Percentiles rank a stretch among this genome's conserved stretches.
Conservation (phyloP, 1,140 invertebrate genomes). For the Mesaphorura yosii region DNA sequence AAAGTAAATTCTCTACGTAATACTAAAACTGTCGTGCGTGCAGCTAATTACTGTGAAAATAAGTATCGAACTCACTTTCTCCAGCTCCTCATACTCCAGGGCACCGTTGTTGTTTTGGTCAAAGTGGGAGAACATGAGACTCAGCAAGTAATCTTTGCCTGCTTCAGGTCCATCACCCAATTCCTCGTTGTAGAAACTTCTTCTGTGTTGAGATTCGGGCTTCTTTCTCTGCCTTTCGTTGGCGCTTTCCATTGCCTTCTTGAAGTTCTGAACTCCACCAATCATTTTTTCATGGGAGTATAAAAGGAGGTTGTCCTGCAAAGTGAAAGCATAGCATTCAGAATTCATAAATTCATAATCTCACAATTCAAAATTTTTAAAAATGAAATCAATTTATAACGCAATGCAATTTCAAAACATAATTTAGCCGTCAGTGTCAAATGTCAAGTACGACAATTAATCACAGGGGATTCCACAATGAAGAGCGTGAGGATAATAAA, state of each 20-base stretch:
- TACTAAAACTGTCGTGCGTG: background rate
- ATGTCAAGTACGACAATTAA: no score
- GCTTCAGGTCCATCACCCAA: slow-evolving; percentile 33
- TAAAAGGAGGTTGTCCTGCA: slow-evolving; percentile 57
- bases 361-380: no score
- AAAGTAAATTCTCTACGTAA: background rate
- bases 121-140: slow-evolving; percentile 66
- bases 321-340: slow-evolving; percentile 16
- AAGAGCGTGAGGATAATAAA: no score
- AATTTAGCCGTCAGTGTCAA: no score
- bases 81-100: slow-evolving; percentile 53
- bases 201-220: slow-evolving; percentile 59
- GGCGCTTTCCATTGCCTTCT: slow-evolving; percentile 45
- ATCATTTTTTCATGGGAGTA: slow-evolving; percentile 59
- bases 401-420: no score
- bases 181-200: slow-evolving; percentile 38
- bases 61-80: slow-evolving; percentile 46
- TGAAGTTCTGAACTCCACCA: slow-evolving; percentile 35
- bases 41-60: no score
- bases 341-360: no score
- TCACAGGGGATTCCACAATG: no score
- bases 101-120: slow-evolving; percentile 59
- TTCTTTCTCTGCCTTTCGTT: slow-evolving; percentile 60
- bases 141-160: slow-evolving; percentile 60
- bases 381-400: no score